Evolutionary conservation across 2,113 vertebrate species (phyloP).

Genomic region (Peromyscus leucopus): DNA sequence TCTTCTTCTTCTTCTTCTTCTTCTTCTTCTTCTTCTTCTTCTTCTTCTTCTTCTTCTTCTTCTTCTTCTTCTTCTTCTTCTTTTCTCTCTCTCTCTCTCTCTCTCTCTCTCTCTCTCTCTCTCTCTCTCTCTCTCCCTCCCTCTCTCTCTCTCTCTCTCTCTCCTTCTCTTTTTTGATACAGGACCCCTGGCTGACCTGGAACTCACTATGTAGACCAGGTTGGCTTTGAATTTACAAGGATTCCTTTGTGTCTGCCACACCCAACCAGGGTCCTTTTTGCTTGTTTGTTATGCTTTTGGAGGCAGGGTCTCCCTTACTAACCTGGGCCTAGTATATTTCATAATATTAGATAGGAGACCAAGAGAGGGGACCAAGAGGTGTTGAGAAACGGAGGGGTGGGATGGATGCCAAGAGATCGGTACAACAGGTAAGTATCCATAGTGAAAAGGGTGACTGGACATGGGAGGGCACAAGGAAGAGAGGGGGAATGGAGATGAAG

Average conservation of each 20-base stretch:
- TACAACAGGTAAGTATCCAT: neutral
- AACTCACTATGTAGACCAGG: neutral
- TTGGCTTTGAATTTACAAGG: neutral
- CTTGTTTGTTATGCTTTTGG: neutral
- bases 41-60: too few species aligned
- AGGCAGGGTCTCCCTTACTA: neutral
- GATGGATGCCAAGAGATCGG: neutral
- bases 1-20: neutral
- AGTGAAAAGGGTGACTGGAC: neutral
- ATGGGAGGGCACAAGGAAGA: neutral
- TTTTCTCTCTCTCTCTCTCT: neutral
- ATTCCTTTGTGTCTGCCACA: neutral
- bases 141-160: neutral
- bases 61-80: neutral
- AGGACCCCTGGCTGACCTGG: neutral
- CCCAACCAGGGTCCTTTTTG: neutral
- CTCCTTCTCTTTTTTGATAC: rapidly evolving
- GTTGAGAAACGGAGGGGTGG: neutral
- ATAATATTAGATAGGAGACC: neutral
- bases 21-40: rapidly evolving
- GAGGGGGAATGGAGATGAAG: neutral
- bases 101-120: neutral
- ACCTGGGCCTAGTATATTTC: neutral
- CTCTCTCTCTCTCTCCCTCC: neutral
- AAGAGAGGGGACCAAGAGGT: neutral